phyloP scores from a whole-genome alignment of 2,113 vertebrate genomes.

The Ahaetulla prasina region DNA sequence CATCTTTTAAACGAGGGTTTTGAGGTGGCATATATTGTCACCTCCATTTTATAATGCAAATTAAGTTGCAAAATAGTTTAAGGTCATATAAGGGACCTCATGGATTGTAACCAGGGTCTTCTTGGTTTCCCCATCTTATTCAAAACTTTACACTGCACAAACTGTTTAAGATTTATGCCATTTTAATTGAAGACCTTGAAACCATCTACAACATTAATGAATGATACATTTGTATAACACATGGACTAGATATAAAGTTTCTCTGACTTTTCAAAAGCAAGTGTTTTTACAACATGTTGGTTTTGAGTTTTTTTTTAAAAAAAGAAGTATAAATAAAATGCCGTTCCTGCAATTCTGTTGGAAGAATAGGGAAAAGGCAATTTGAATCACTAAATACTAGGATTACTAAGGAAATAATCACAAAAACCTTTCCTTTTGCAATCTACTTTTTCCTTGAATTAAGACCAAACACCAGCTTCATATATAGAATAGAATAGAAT shows the following conservation, averaged over 20 bases:
- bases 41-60: not conserved
- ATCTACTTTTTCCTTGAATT: not conserved
- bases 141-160: not conserved
- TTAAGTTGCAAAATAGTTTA: not conserved
- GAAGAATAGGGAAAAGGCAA: not conserved
- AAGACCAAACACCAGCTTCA: not conserved
- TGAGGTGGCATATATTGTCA: not conserved
- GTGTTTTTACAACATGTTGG: not conserved
- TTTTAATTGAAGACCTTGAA: not conserved
- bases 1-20: not conserved
- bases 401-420: not conserved
- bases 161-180: not conserved
- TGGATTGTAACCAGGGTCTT: not conserved
- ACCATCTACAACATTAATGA: not conserved
- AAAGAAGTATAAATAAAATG: not conserved
- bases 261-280: not conserved
- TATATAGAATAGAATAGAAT: not conserved
- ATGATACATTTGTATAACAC: not conserved
- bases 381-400: not conserved
- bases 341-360: not conserved
- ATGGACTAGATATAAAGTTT: not conserved
- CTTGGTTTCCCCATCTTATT: not conserved
- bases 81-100: not conserved
- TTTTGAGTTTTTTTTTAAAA: not conserved
- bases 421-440: not conserved